Percentiles rank a stretch among this genome's conserved stretches.
Conservation (phyloP, 1,140 invertebrate species). For the Drosophila nigrodunni region DNA sequence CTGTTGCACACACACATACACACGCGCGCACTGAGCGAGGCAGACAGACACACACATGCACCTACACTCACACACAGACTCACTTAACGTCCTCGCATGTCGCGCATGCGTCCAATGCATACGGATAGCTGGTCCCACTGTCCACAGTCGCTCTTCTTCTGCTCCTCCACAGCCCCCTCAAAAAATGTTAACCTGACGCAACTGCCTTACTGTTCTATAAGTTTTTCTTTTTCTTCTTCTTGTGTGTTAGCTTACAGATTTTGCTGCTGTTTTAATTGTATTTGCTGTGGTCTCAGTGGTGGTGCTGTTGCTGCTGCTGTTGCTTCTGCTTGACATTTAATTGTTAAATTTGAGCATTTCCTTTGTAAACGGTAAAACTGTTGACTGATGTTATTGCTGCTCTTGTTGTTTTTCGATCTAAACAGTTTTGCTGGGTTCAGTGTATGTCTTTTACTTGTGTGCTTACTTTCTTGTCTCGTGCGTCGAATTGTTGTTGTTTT, state of each 20-base stretch:
- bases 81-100: slow-evolving; percentile 63
- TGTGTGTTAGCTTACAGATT: slow-evolving; percentile 51
- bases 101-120: slow-evolving; percentile 71
- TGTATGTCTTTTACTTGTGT: slow-evolving; percentile 38
- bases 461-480: slow-evolving; percentile 27
- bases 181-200: slow-evolving; percentile 4
- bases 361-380: not conserved
- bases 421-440: slow-evolving; percentile 19
- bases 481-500: slow-evolving; percentile 17
- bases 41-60: slow-evolving; percentile 47
- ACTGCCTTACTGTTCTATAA: slow-evolving; percentile 4
- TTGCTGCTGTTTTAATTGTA: slow-evolving; percentile 26
- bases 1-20: slow-evolving; percentile 20
- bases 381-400: slow-evolving; percentile 29
- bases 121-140: slow-evolving; percentile 36
- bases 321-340: slow-evolving; percentile 68
- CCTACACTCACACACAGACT: slow-evolving; percentile 47
- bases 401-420: slow-evolving; percentile 19
- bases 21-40: slow-evolving; percentile 30
- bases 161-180: not conserved
- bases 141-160: slow-evolving; percentile 13
- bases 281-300: slow-evolving; percentile 23
- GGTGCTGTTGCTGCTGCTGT: slow-evolving; percentile 23
- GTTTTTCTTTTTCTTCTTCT: not conserved
- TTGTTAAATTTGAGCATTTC: slow-evolving; percentile 68